These are phyloP conservation scores for Microcebus ravelobensis DNA, from an alignment of 2,113 vertebrate species.

Conservation along the genomic window DNA sequence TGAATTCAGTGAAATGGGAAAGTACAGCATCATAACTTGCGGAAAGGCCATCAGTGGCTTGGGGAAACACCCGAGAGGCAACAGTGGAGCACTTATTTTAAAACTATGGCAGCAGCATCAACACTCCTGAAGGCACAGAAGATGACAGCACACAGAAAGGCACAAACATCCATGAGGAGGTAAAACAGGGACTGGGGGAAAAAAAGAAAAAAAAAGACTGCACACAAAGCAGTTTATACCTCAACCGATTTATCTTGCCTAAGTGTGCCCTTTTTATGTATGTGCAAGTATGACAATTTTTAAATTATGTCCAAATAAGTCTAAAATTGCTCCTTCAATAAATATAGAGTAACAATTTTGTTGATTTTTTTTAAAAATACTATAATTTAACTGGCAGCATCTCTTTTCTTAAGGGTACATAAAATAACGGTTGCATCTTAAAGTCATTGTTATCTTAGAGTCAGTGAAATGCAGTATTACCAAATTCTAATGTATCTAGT, in stretches of 20 bases:
- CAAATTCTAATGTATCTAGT: neutral
- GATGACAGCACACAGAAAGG: neutral
- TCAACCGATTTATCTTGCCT: neutral
- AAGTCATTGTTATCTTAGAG: neutral
- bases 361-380: neutral
- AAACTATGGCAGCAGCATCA: neutral
- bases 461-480: neutral
- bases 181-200: neutral
- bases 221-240: neutral
- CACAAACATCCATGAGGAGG: neutral
- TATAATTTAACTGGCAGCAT: neutral
- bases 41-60: neutral
- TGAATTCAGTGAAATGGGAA: neutral
- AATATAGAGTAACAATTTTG: neutral
- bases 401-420: neutral
- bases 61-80: neutral
- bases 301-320: neutral
- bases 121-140: neutral
- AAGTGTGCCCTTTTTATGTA: neutral
- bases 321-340: neutral
- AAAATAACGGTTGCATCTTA: neutral
- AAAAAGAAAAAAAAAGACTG: neutral
- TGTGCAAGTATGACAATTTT: neutral
- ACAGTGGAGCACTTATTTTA: neutral
- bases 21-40: neutral